Base-by-base conservation (phyloP, 2,888 invertebrate genomes). In the Thyatira batis region DNA sequence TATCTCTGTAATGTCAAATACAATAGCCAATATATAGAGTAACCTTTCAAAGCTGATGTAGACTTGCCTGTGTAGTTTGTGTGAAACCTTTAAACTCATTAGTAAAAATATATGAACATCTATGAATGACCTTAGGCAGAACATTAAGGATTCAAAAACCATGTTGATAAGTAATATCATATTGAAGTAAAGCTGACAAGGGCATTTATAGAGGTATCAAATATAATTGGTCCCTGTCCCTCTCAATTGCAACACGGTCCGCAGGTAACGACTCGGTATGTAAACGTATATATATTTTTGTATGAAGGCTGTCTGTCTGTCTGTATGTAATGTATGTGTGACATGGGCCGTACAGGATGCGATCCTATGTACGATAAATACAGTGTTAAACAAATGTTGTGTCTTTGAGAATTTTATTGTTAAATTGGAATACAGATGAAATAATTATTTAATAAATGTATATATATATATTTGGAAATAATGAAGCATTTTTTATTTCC, bases 351-450 rank as follows among this genome's bases (percentile, higher is more conserved):
- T 39, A 39, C 55, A 67, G 87, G 87, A 84, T 85, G 69, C 81
- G 82, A 86, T 88, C 87, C 89, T 80, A 9, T 69, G 85, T 81
- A 82, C 84, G 84, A 76, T 82, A 81, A 82, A 84, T 39, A 39
- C 81, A 84, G 80, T 85, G 81, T 85, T 88, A 87, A 88, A 82
- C 88, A 84, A 83, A 91, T 92, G 92, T 92, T 92, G 91, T 91
- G 87, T 91, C 90, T 92, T 92, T 91, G 86, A 92, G 80, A 92
- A 88, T 88, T 92, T 90, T 92, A 92, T 92, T 92, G 92, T 92
- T 92, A 86, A 89, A 89, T 90, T 92, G 91, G 89, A 90, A 90
- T 90, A 91, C 89, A 89, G 85, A 90, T 87, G 84, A 92, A 87
- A 87, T 87, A 82, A 89, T 85, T 90, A 92, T 92, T 92, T 88